Evolutionary conservation across 2,113 vertebrate genomes (phyloP).

Genomic region (Dasyornis broadbenti): DNA sequence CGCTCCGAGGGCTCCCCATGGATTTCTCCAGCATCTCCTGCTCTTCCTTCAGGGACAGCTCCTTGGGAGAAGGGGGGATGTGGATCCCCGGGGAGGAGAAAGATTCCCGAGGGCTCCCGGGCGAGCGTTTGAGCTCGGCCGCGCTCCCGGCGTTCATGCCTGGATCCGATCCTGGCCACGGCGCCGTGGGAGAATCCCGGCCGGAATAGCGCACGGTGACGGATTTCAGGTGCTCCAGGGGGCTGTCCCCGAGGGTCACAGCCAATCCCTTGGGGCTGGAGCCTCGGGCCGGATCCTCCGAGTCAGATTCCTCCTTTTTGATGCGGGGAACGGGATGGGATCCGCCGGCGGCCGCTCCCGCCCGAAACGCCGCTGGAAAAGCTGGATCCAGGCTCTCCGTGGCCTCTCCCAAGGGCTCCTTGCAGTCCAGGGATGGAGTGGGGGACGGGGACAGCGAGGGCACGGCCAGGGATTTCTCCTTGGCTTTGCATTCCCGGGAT

Average conservation of each 20-base stretch:
- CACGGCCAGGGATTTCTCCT: constrained; percentile 49
- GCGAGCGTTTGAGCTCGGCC: neutral
- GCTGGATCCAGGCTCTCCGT: fast-evolving
- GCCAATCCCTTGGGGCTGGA: neutral
- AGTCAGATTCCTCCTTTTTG: constrained; percentile 51
- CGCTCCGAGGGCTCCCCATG: neutral
- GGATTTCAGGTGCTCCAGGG: neutral
- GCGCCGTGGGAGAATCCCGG: fast-evolving
- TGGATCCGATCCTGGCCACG: neutral
- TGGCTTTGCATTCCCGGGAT: neutral
- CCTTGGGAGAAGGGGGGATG: neutral
- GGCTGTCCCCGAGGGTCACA: neutral
- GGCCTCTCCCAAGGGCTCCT: neutral
- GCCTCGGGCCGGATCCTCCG: neutral
- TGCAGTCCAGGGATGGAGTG: neutral
- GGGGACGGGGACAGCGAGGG: constrained; percentile 27
- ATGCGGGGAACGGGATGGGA: neutral
- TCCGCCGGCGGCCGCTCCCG: fast-evolving
- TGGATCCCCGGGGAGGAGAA: fast-evolving
- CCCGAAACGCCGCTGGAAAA: neutral
- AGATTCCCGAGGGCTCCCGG: neutral
- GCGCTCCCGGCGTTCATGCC: neutral
- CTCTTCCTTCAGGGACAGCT: constrained; percentile 53
- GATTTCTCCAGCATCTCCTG: constrained; percentile 38
- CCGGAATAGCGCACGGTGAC: neutral